phyloP scores from a whole-genome alignment of 2,113 vertebrate species.

The Ursus arctos region DNA sequence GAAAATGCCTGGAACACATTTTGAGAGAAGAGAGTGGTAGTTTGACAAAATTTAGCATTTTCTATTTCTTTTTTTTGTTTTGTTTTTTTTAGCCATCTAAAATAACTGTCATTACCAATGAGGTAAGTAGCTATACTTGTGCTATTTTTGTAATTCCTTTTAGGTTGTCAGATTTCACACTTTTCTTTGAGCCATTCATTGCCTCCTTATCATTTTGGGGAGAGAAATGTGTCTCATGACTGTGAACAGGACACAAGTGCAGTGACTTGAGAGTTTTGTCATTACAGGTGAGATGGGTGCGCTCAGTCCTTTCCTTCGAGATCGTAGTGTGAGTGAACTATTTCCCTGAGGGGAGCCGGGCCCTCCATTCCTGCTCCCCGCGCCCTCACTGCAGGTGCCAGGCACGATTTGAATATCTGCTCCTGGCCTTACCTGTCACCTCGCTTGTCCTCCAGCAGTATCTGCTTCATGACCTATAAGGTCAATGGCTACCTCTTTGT shows the following conservation, averaged over 20 bases:
- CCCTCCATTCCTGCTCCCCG: accelerated
- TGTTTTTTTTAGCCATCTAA: background rate
- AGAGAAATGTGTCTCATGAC: background rate
- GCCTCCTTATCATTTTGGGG: background rate
- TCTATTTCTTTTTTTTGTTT: background rate
- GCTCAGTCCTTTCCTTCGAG: background rate
- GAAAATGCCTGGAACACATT: background rate
- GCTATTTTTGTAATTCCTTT: slow-evolving; percentile 11
- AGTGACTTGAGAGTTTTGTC: background rate
- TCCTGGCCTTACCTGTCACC: background rate
- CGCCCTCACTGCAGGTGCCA: accelerated
- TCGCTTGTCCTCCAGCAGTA: background rate
- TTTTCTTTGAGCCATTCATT: background rate
- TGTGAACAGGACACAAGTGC: background rate
- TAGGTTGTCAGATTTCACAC: background rate
- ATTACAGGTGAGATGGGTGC: background rate
- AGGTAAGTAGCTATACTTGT: background rate
- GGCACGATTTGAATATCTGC: accelerated
- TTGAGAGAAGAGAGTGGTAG: background rate
- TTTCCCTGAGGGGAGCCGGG: background rate
- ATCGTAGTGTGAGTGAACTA: background rate
- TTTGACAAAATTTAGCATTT: background rate
- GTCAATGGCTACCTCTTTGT: background rate
- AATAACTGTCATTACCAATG: background rate
- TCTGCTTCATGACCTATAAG: background rate